phyloP scores from a whole-genome alignment of 2,113 vertebrate genomes.

The Steatornis caripensis region DNA sequence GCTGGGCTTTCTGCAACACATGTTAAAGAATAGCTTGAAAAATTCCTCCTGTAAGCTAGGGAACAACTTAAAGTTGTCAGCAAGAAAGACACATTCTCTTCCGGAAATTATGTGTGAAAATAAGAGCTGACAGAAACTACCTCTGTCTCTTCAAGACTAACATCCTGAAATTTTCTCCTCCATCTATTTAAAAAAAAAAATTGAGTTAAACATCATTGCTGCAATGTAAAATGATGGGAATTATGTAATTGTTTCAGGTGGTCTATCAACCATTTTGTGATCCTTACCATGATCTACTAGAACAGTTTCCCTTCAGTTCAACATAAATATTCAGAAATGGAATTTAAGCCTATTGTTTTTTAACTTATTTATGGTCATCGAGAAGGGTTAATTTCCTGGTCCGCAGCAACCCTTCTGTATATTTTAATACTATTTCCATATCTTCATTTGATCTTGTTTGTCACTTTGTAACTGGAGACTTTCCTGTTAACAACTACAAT shows the following conservation, averaged over 20 bases:
- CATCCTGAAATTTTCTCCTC: not conserved
- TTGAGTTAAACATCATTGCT: not conserved
- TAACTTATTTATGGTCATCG: not conserved
- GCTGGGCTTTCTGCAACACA: not conserved
- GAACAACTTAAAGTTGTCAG: not conserved
- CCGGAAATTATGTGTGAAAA: not conserved
- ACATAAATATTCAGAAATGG: not conserved
- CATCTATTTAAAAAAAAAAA: not conserved
- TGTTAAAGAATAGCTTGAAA: constrained; percentile 1
- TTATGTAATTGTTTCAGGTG: not conserved
- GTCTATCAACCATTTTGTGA: not conserved
- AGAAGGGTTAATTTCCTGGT: not conserved
- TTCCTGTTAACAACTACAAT: not conserved
- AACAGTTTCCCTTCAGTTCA: not conserved
- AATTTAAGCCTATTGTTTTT: not conserved
- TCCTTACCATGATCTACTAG: not conserved
- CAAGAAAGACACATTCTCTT: not conserved
- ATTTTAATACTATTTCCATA: not conserved
- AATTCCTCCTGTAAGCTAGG: not conserved
- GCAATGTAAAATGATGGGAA: not conserved
- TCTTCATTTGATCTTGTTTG: not conserved
- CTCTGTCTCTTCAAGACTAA: not conserved
- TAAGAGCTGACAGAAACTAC: not conserved
- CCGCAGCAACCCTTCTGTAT: not conserved
- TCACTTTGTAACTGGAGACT: not conserved